A percentile compares a stretch with the other conserved stretches of the same genome.
Evolutionary conservation across 2,113 vertebrate species (phyloP).

Genomic region (Pavo muticus): DNA sequence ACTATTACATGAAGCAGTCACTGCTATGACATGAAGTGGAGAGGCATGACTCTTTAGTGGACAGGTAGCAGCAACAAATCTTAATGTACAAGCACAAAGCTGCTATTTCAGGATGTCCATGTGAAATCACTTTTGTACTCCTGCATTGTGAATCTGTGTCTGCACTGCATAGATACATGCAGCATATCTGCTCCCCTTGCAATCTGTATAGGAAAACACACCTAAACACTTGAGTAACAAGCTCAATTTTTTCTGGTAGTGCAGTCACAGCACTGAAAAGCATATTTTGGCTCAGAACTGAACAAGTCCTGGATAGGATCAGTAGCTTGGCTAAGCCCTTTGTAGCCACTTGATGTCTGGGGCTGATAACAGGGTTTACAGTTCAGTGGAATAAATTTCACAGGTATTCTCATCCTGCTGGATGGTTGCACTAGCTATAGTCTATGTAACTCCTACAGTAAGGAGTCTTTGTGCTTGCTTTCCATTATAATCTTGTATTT

Average conservation of each 20-base stretch:
- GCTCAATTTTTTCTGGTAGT: not conserved
- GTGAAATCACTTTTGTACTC: not conserved
- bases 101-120: not conserved
- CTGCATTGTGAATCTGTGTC: not conserved
- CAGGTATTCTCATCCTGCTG: not conserved
- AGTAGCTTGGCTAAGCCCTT: not conserved
- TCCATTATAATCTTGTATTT: not conserved
- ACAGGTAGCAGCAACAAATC: not conserved
- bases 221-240: not conserved
- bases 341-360: not conserved
- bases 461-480: not conserved
- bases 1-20: not conserved
- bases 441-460: not conserved
- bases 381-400: not conserved
- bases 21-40: not conserved
- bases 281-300: not conserved
- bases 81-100: not conserved
- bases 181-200: not conserved
- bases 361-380: not conserved
- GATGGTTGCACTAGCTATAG: fast-evolving
- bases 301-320: not conserved
- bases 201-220: not conserved
- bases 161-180: not conserved
- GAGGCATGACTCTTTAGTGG: not conserved
- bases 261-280: not conserved